Evolutionary conservation across 2,888 invertebrate species (phyloP).

Genomic region (Lasioglossum vierecki): DNA sequence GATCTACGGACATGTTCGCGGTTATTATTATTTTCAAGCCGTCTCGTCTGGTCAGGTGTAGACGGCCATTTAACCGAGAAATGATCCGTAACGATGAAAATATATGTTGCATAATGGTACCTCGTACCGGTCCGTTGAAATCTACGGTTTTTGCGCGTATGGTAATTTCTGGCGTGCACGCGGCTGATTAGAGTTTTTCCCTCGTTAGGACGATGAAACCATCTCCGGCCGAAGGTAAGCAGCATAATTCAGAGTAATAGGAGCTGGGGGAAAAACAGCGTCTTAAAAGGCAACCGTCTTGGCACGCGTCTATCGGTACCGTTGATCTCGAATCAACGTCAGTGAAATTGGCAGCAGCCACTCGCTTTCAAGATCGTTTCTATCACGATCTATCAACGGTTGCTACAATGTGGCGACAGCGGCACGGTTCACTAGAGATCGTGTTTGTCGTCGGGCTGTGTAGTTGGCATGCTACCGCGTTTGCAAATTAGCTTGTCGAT

Average conservation of each 20-base stretch:
- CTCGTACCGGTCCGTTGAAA: conserved; percentile 31
- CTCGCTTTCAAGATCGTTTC: conserved; percentile 20
- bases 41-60: not conserved
- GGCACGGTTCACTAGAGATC: not conserved
- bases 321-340: conserved; percentile 29
- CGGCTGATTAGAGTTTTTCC: conserved; percentile 39
- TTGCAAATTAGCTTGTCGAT: not conserved
- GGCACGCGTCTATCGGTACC: conserved; percentile 14
- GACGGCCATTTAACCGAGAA: not conserved
- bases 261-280: not conserved
- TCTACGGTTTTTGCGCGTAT: conserved; percentile 28
- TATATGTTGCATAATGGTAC: conserved; percentile 43
- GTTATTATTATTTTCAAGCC: conserved; percentile 19
- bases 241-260: conserved; percentile 38
- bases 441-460: not conserved
- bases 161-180: conserved; percentile 16
- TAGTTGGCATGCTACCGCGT: not conserved
- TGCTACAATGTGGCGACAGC: conserved; percentile 26
- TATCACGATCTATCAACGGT: conserved; percentile 42
- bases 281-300: not conserved
- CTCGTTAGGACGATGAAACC: conserved; percentile 4
- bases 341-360: not conserved
- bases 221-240: conserved; percentile 18
- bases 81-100: conserved; percentile 39
- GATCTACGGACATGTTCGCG: conserved; percentile 11